Evolutionary conservation across 2,797 vertebrate species (phyloP), one percentile per base, ranked within the genome.

Genomic region (Coendou prehensilis): DNA sequence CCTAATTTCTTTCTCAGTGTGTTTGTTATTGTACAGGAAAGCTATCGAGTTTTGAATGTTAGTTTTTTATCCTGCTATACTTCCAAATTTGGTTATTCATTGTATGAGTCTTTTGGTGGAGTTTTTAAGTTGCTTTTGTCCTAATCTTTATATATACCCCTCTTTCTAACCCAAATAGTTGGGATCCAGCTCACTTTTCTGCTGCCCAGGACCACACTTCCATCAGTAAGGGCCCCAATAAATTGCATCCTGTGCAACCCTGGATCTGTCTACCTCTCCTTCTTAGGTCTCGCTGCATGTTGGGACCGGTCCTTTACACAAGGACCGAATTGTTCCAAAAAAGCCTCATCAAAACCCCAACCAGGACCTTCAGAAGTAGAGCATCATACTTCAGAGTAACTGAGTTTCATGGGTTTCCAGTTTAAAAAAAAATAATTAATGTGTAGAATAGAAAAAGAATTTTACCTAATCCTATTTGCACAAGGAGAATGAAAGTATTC

Each of bases 381-480:
- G 45, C 2, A 57, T 56, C 54, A 81, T 61, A 23, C 56, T 91
- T 93, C 6, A 33, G 26, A 28, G 4, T 92, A 71, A 97, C 73
- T 79, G 78, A 86, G 23, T 75, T 61, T 52, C n/a, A 61, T 67
- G 89, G 81, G 30, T 67, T 93, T 93, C 54, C 52, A 52, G 23
- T 9, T 75, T 89, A 56, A 82, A 90, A 94, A 76, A 1, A 54
- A 63, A 64, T n/a, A 61, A 63, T 87, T 23, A 22, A 69, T 22
- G 47, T 20, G 33, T 4, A 56, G 26, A 59, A 41, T 23, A 81
- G 10, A 30, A 71, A 23, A 92, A 82, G 5, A 84, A 86, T 81
- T 86, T 86, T 91, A 79, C 37, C 52, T 86, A 64, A 63, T 37
- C 73, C n/a, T 79, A 86, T 80, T 85, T 85, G 13, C 30, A 84